Evolutionary conservation across 2,797 vertebrate species (phyloP).

Genomic region (Erethizon dorsatum): DNA sequence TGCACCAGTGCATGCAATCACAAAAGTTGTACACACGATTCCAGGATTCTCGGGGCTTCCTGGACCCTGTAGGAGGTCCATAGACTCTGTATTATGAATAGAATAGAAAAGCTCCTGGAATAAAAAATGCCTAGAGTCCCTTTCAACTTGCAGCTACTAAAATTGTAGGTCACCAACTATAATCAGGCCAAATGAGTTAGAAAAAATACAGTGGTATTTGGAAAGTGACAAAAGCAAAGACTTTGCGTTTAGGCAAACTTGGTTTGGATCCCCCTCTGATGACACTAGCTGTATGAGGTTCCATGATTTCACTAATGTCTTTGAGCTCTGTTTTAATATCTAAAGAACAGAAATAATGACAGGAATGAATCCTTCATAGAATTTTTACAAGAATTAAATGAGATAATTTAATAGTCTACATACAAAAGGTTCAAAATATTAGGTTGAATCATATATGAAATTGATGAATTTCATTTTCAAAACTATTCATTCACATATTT

Average conservation of each 20-base stretch:
- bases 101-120: background rate
- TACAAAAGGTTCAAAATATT: background rate
- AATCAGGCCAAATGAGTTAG: background rate
- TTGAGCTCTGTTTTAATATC: background rate
- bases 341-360: background rate
- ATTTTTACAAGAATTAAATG: constrained; percentile 7
- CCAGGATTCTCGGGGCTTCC: background rate
- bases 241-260: background rate
- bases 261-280: background rate
- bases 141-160: background rate
- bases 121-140: background rate
- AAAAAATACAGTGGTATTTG: background rate
- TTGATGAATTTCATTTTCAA: background rate
- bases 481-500: background rate
- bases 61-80: background rate
- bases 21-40: background rate
- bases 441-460: background rate
- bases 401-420: background rate
- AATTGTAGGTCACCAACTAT: background rate
- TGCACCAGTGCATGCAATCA: background rate
- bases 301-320: background rate
- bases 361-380: background rate
- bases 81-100: background rate
- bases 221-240: constrained; percentile 11
- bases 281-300: background rate